Percentiles rank a stretch among this genome's conserved stretches.
Conservation (phyloP, 2,113 vertebrate species). For the Nicator chloris region DNA sequence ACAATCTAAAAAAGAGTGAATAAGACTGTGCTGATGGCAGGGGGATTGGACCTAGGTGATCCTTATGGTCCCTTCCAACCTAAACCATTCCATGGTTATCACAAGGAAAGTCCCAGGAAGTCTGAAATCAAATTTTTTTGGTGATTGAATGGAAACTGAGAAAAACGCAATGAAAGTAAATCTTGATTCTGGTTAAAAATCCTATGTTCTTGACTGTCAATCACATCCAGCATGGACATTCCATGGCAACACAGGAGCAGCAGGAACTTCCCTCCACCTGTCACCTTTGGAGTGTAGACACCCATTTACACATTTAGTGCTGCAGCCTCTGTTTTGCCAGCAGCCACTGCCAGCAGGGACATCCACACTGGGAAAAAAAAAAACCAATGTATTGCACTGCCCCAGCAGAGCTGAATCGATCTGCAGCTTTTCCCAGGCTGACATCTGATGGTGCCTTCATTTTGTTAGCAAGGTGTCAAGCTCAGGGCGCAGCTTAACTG, state of each 20-base stretch:
- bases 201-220: not conserved
- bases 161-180: not conserved
- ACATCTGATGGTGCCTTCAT: not conserved
- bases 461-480: not conserved
- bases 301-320: not conserved
- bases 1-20: not conserved
- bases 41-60: not conserved
- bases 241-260: not conserved
- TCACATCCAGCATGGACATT: not conserved
- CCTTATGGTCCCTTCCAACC: not conserved
- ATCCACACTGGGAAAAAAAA: not conserved
- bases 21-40: too few species aligned
- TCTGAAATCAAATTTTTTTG: not conserved
- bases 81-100: not conserved
- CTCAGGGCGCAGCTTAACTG: not conserved
- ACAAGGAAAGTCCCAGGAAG: not conserved
- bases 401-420: not conserved
- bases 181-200: not conserved
- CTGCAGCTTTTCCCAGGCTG: not conserved
- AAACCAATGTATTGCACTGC: not conserved
- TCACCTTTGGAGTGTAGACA: accelerated
- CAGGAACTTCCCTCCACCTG: not conserved
- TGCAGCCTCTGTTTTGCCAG: not conserved
- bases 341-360: not conserved
- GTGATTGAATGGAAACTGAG: not conserved